Conservation (phyloP, 2,113 vertebrate genomes). For the Clarias magur region DNA sequence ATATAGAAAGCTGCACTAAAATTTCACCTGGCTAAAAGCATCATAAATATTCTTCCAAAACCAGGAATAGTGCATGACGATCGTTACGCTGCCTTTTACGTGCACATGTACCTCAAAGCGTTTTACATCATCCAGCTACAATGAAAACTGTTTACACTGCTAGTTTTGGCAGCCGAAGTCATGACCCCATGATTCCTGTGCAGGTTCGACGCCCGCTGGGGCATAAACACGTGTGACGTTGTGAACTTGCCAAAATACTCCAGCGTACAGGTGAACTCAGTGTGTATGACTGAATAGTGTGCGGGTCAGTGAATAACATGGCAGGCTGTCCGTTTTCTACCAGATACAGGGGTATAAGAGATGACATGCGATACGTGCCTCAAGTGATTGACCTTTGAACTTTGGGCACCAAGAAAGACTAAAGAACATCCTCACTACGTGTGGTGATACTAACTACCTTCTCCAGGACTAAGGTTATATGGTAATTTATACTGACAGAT, state of each 20-base stretch:
- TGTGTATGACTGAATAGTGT: neutral
- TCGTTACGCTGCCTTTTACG: neutral
- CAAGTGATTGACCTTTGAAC: slow-evolving; percentile 16
- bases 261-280: neutral
- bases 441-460: neutral
- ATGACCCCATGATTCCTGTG: neutral
- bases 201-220: slow-evolving; percentile 20
- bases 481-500: slow-evolving; percentile 9
- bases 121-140: neutral
- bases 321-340: no score
- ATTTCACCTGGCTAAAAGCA: neutral
- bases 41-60: neutral
- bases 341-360: neutral
- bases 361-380: neutral
- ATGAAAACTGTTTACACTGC: neutral
- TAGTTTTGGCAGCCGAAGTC: neutral
- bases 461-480: neutral
- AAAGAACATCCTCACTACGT: neutral
- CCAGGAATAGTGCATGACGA: neutral
- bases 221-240: neutral
- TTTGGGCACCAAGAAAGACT: neutral
- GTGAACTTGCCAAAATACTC: neutral
- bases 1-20: neutral
- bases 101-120: neutral
- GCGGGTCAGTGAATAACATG: neutral